Evolutionary conservation across 2,888 invertebrate species (phyloP).

Genomic region (Melangyna quadrimaculata): DNA sequence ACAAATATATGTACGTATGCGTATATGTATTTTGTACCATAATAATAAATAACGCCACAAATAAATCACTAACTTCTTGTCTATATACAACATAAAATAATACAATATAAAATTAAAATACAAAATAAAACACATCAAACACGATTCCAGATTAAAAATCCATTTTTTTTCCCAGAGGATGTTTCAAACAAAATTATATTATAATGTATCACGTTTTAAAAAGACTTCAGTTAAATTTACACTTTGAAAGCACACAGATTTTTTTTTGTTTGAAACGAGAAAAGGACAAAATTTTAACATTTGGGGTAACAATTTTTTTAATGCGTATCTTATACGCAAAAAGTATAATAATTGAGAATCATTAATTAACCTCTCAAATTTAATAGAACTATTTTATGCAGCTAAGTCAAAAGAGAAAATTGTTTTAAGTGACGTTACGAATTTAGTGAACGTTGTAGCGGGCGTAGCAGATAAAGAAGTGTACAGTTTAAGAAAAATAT

Average conservation of each 20-base stretch:
- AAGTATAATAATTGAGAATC: conserved; percentile 20
- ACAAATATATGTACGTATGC: too few relatives aligned
- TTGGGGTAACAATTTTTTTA: conserved; percentile 30
- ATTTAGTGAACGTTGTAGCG: neutral
- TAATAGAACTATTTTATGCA: neutral
- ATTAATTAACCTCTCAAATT: neutral
- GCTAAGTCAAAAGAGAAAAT: neutral
- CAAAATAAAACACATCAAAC: neutral
- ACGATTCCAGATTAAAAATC: neutral
- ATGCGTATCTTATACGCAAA: conserved; percentile 25
- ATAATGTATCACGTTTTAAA: conserved; percentile 46
- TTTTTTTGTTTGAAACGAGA: conserved; percentile 37
- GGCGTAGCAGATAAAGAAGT: too few relatives aligned
- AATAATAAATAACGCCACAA: neutral
- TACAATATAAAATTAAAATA: neutral
- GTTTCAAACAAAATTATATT: conserved; percentile 26
- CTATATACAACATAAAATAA: neutral
- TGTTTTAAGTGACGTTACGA: neutral
- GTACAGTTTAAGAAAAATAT: too few relatives aligned
- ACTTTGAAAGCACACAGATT: conserved; percentile 27
- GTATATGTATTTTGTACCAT: too few relatives aligned
- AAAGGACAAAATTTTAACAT: conserved; percentile 32
- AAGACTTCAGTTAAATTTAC: conserved; percentile 33
- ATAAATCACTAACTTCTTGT: neutral
- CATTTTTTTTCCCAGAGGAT: conserved; percentile 30